A percentile compares a stretch with the other conserved stretches of the same genome.
Conservation (phyloP, 2,113 vertebrate genomes). For the Dipodomys merriami region DNA sequence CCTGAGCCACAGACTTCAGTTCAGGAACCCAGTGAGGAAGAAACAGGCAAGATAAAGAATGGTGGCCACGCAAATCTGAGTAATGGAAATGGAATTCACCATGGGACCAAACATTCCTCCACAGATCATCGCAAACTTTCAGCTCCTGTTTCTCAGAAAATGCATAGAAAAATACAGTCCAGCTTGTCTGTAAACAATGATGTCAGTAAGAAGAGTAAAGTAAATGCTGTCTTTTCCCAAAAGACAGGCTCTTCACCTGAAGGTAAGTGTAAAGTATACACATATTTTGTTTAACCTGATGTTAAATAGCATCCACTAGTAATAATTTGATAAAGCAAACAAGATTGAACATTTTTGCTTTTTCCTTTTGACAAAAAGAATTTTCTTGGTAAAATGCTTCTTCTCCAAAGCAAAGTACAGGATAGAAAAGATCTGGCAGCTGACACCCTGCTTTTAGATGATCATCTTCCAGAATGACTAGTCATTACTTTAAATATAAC, state of each 20-base stretch:
- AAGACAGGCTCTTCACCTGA: slow-evolving; percentile 94
- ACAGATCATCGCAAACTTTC: slow-evolving; percentile 88
- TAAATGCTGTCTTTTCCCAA: slow-evolving; percentile 92
- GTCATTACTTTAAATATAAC: slow-evolving; percentile 57
- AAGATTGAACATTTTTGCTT: slow-evolving; percentile 74
- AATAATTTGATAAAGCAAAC: slow-evolving; percentile 76
- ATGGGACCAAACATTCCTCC: slow-evolving; percentile 78
- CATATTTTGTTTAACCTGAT: slow-evolving; percentile 10
- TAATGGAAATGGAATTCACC: slow-evolving; percentile 89
- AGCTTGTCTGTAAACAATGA: slow-evolving; percentile 96
- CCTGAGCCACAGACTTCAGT: slow-evolving; percentile 86
- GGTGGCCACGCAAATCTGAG: slow-evolving; percentile 83
- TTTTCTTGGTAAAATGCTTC: slow-evolving; percentile 75
- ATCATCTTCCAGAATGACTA: slow-evolving; percentile 63
- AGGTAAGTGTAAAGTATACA: slow-evolving; percentile 87
- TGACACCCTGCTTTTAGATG: slow-evolving; percentile 72
- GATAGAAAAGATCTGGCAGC: slow-evolving; percentile 69
- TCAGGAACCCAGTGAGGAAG: slow-evolving; percentile 86
- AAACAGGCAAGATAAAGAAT: slow-evolving; percentile 86
- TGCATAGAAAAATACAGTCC: slow-evolving; percentile 96
- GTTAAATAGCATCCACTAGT: slow-evolving; percentile 59
- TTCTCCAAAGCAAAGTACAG: slow-evolving; percentile 77
- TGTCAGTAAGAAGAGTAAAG: slow-evolving; percentile 93
- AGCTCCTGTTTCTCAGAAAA: slow-evolving; percentile 93
- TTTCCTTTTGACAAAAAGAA: slow-evolving; percentile 77